phyloP scores from a whole-genome alignment of 2,113 vertebrate species.

The Himantopus leucocephalus region DNA sequence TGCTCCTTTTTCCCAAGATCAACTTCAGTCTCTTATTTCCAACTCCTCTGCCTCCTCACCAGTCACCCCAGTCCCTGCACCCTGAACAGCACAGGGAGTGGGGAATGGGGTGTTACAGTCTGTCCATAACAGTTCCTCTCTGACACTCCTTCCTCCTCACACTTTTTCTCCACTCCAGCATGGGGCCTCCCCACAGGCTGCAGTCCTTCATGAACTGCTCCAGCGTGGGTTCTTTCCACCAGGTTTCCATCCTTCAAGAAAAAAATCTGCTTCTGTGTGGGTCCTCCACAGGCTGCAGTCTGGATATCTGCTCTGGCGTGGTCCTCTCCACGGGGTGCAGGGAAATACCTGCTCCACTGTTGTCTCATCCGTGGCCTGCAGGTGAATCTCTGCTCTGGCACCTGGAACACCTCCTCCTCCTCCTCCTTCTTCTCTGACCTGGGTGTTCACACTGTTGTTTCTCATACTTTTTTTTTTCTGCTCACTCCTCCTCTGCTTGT shows the following conservation, averaged over 20 bases:
- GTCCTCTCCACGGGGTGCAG: not conserved
- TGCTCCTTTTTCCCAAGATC: not conserved
- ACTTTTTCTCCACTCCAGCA: not conserved
- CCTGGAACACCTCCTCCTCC: not conserved
- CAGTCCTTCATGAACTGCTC: not conserved
- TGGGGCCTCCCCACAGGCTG: not conserved
- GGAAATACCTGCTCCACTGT: not conserved
- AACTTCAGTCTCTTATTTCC: not conserved
- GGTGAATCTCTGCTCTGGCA: not conserved
- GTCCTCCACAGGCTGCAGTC: not conserved
- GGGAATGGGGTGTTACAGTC: not conserved
- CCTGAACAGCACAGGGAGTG: too few species aligned
- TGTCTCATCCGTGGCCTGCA: not conserved
- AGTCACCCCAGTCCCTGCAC: fast-evolving
- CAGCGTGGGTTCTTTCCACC: not conserved
- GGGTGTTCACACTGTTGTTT: not conserved
- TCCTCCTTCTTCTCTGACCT: not conserved
- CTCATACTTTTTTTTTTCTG: not conserved
- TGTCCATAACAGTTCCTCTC: not conserved
- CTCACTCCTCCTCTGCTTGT: not conserved
- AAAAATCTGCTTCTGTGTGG: not conserved
- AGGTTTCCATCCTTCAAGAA: not conserved
- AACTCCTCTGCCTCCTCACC: not conserved
- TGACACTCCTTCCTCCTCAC: not conserved
- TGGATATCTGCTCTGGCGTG: not conserved